Conservation (phyloP, 2,113 vertebrate genomes). For the Trichechus manatus region DNA sequence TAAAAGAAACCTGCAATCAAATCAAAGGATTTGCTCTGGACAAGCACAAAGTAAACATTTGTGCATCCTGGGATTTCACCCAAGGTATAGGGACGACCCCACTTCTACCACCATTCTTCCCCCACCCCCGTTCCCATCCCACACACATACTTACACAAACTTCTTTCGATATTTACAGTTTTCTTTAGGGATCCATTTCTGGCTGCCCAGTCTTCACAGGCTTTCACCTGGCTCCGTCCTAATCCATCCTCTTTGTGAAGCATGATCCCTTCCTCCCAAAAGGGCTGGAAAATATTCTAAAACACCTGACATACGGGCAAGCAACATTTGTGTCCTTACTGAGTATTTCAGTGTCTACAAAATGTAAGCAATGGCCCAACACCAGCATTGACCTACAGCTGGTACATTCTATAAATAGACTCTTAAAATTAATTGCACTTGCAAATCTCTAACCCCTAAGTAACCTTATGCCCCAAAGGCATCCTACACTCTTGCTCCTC, state of each 20-base stretch:
- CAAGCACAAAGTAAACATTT: not conserved
- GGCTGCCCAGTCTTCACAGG: not conserved
- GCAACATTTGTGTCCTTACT: not conserved
- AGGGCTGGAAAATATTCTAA: not conserved
- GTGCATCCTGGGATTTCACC: not conserved
- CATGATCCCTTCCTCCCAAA: not conserved
- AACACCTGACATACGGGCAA: not conserved
- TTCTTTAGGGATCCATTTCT: not conserved
- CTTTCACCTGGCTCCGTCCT: not conserved
- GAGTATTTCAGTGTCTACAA: conserved; percentile 17
- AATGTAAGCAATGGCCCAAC: not conserved
- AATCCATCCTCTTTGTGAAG: not conserved
- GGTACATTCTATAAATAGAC: conserved; percentile 61
- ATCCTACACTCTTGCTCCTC: not conserved
- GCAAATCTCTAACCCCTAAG: conserved; percentile 57
- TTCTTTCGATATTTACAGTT: not conserved
- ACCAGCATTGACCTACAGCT: conserved; percentile 50
- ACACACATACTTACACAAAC: not conserved
- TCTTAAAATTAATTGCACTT: conserved; percentile 26
- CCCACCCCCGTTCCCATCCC: not conserved
- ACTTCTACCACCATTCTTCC: not conserved
- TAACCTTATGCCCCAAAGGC: conserved; percentile 38
- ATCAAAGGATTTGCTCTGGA: not conserved
- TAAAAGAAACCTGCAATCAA: not conserved
- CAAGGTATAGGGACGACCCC: not conserved